These are phyloP conservation scores for Drosophila ohnishii DNA, from an alignment of 1,140 invertebrate genomes.

Conservation along the genomic window DNA sequence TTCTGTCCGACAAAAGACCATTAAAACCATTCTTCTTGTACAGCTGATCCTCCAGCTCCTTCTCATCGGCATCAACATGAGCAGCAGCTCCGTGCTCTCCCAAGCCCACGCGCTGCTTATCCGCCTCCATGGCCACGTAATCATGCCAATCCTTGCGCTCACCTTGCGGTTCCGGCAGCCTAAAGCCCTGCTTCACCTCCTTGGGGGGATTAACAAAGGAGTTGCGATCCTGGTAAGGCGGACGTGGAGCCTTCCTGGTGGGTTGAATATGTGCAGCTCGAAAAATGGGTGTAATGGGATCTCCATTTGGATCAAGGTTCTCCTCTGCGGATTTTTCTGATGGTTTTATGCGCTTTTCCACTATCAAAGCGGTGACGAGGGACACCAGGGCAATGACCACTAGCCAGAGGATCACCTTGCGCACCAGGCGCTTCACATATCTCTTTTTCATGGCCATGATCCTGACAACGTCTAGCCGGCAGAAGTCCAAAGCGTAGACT, in stretches of 20 bases:
- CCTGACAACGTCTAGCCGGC: conserved; percentile 30
- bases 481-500: conserved; percentile 32
- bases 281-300: conserved; percentile 64
- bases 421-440: conserved; percentile 69
- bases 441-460: conserved; percentile 68
- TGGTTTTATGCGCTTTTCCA: conserved; percentile 56
- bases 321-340: neutral
- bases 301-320: conserved; percentile 63
- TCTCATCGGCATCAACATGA: conserved; percentile 78
- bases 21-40: conserved; percentile 93
- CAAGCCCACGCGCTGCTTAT: conserved; percentile 84
- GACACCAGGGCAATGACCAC: conserved; percentile 51
- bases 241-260: conserved; percentile 47
- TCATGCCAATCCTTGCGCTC: conserved; percentile 89
- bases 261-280: conserved; percentile 18
- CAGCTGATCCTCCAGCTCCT: conserved; percentile 84
- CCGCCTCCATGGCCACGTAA: conserved; percentile 86
- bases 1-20: conserved; percentile 90
- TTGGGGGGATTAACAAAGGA: conserved; percentile 9
- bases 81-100: conserved; percentile 90
- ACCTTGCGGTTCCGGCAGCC: conserved; percentile 55
- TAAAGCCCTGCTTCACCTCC: conserved; percentile 11
- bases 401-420: conserved; percentile 56
- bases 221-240: conserved; percentile 66
- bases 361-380: conserved; percentile 64